phyloP scores from a whole-genome alignment of 2,797 vertebrate species.

The Orestias chungarensis region DNA sequence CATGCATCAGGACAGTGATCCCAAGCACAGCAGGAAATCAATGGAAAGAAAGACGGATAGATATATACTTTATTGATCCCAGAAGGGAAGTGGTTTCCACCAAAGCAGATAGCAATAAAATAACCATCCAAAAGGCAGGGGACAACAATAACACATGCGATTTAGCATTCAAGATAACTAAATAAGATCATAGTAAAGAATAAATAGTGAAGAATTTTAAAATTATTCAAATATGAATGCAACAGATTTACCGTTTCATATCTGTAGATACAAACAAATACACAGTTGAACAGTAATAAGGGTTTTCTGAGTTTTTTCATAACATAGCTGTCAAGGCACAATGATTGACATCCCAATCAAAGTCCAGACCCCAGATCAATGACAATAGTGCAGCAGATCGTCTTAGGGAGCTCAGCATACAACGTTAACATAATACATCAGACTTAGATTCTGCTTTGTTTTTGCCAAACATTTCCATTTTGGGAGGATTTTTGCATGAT shows the following conservation, averaged over 20 bases:
- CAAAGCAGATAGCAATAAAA: neutral
- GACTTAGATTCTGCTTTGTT: neutral
- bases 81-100: slow-evolving; percentile 6
- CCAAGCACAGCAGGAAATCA: slow-evolving; percentile 4
- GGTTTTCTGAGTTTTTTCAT: neutral
- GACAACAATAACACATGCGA: neutral
- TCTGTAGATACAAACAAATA: no score
- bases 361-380: neutral
- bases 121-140: neutral
- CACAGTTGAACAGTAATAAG: neutral
- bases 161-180: neutral
- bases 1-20: slow-evolving; percentile 13
- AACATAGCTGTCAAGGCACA: neutral
- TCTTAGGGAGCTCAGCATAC: neutral
- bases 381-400: neutral
- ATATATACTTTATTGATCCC: slow-evolving; percentile 9
- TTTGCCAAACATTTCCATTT: neutral
- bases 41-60: slow-evolving; percentile 8
- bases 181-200: neutral
- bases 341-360: neutral
- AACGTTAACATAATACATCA: neutral
- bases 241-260: neutral
- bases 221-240: neutral
- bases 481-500: neutral
- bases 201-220: neutral